Evolutionary conservation across 2,888 invertebrate species (phyloP), one percentile per base, ranked within the genome.

Genomic region (Lepidocyrtinus sp.): DNA sequence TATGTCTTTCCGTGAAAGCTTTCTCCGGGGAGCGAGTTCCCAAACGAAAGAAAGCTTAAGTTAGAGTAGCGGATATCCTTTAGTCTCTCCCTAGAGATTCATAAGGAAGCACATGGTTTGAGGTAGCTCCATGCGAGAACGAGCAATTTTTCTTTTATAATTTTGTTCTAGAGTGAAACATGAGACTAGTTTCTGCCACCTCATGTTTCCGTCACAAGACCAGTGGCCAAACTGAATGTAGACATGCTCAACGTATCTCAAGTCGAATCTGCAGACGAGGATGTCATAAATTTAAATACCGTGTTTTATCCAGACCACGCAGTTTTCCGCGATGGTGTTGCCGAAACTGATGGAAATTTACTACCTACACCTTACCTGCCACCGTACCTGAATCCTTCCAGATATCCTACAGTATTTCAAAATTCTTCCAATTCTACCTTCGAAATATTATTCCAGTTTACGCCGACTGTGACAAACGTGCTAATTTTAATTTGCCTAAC

Each of bases 391-490:
- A 65, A 81, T 79, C 62, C 84, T 79, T 64, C 78, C 73, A 62
- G 81, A 65, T 68, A 68, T 67, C 78, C 78, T 17, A 36, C 63
- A 27, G 75, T 22, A 7, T 50, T 72, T 27, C 72, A 78, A 62
- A 78, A 78, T 27, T 46, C 72, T 78, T 62, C 78, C 65, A 65
- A 71, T 24, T 72, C 72, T 50, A 78, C 78, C 0, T 78, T 78
- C 25, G 78, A 78, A 62, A 22, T 50, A 19, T 21, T 78, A 27
- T 78, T 86, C 46, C 82, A 85, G 22, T 84, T 83, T 21, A 76
- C 68, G 19, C 83, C 84, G 22, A 81, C 82, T 12, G 55, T 73
- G 12, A 27, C 71, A 0, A 86, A 85, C 64, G 15, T 83, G 2
- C 21, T 76, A 3, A 71, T 85, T 19, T 50, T 86, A 3, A 19